Evolutionary conservation across 1,140 invertebrate genomes (phyloP).

Genomic region (Drosophila sproati): DNA sequence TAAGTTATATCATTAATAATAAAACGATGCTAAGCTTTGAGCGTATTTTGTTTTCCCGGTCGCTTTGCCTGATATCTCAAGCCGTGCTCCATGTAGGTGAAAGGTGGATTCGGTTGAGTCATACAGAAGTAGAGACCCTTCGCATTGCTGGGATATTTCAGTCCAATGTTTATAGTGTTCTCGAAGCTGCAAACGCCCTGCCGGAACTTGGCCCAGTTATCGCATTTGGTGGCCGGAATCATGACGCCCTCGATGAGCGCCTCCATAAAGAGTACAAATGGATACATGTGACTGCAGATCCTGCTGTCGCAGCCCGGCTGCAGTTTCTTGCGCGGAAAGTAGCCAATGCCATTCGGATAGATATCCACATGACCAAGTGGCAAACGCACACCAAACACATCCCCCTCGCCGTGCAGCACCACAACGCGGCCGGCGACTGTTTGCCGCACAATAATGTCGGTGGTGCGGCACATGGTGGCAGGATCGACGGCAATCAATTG

Average conservation of each 20-base stretch:
- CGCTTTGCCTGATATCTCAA: conserved; percentile 56
- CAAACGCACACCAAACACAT: conserved; percentile 71
- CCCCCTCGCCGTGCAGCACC: conserved; percentile 72
- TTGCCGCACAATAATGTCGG: conserved; percentile 66
- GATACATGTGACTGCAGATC: conserved; percentile 80
- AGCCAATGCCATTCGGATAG: conserved; percentile 81
- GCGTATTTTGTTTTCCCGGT: conserved; percentile 2
- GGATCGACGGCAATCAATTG: conserved; percentile 78
- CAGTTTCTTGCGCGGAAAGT: conserved; percentile 66
- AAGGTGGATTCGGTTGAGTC: conserved; percentile 76
- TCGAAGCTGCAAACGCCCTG: conserved; percentile 67
- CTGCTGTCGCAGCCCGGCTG: conserved; percentile 75
- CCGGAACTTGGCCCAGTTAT: conserved; percentile 77
- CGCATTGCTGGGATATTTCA: conserved; percentile 62
- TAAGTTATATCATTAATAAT: neutral
- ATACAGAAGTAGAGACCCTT: conserved; percentile 73
- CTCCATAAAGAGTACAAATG: conserved; percentile 80
- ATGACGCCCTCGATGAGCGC: conserved; percentile 73
- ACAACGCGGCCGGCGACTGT: conserved; percentile 59
- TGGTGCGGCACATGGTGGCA: conserved; percentile 74
- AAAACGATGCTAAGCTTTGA: neutral
- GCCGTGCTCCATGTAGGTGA: conserved; percentile 78
- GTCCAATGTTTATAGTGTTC: conserved; percentile 73
- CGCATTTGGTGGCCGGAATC: conserved; percentile 80
- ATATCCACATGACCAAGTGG: conserved; percentile 75